phyloP scores from a whole-genome alignment of 2,888 invertebrate genomes.

The Caenorhabditis auriculariae region DNA sequence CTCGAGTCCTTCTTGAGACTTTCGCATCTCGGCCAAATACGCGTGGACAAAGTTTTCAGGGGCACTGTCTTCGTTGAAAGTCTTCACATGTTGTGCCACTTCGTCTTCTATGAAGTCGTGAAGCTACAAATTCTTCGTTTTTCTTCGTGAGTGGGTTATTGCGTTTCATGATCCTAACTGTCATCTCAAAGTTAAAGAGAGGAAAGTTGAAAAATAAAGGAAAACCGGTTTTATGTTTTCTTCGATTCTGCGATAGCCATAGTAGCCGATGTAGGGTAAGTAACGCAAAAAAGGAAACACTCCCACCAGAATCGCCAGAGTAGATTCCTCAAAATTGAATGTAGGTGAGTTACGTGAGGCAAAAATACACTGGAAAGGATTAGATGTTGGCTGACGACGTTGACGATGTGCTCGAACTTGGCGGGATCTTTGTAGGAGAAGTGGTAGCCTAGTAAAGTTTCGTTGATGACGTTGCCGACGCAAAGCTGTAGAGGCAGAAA shows the following conservation, averaged over 20 bases:
- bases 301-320: constrained; percentile 1
- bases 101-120: constrained; percentile 14
- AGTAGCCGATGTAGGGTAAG: constrained; percentile 23
- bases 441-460: constrained; percentile 39
- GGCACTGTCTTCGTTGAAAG: constrained; percentile 15
- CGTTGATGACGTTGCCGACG: constrained; percentile 46
- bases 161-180: neutral
- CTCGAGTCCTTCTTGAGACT: constrained; percentile 5
- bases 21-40: constrained; percentile 18
- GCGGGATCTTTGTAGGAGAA: constrained; percentile 21
- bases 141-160: neutral
- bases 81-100: constrained; percentile 11
- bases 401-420: constrained; percentile 29
- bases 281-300: constrained; percentile 18
- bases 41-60: constrained; percentile 37
- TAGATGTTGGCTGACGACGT: constrained; percentile 9
- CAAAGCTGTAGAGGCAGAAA: constrained; percentile 40
- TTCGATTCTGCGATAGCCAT: constrained; percentile 10
- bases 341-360: too few relatives aligned
- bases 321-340: too few relatives aligned
- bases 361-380: too few relatives aligned
- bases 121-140: constrained; percentile 7
- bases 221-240: constrained; percentile 8
- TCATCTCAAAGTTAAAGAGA: too few relatives aligned
- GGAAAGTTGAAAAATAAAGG: constrained; percentile 4